Base-by-base conservation (phyloP, 2,797 vertebrate species). In the Halcyon badia region DNA sequence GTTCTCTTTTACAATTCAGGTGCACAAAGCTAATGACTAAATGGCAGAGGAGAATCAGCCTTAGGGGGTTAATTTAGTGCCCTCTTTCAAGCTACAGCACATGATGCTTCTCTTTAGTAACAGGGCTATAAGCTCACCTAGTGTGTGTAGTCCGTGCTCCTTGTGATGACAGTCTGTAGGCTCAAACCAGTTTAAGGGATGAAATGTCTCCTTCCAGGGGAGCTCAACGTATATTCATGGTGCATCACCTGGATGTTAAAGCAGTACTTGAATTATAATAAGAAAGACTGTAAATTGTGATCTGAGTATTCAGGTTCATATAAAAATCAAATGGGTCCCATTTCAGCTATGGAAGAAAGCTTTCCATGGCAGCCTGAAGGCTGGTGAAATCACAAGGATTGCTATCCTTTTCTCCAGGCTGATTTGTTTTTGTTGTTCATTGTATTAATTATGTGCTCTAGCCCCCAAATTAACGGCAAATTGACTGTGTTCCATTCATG, bases 351-450 rank as follows among this genome's bases (percentile, higher is more conserved):
- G 89, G 86, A 84, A 83, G 33, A 81, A 48, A 57, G 18, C 76
- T 87, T 92, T 79, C 80, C 41, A 33, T 81, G 61, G 95, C 78
- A 94, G 65, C 48, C 51, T 79, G 83, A 93, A 95, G 90, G 51
- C 72, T 64, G 64, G 14, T 9, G 52, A 61, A 58, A 54, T 57
- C 58, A 52, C 72, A 82, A 73, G 71, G 76, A 79, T 64, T 85
- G 26, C 48, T 87, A 22, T 69, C 69, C n/a, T 66, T 94, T 91
- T 80, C 85, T 83, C 13, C 31, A 78, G 75, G 83, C 79, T 87
- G 35, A 49, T 85, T 89, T 76, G 15, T 2, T 76, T n/a, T 41
- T 78, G 33, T 44, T 52, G 14, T 77, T 87, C 66, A 21, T 81
- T 90, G 39, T 62, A 44, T 78, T 93, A 81, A 91, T 64, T 52